Conservation (phyloP, 2,797 vertebrate genomes). For the Gouania willdenowi region DNA sequence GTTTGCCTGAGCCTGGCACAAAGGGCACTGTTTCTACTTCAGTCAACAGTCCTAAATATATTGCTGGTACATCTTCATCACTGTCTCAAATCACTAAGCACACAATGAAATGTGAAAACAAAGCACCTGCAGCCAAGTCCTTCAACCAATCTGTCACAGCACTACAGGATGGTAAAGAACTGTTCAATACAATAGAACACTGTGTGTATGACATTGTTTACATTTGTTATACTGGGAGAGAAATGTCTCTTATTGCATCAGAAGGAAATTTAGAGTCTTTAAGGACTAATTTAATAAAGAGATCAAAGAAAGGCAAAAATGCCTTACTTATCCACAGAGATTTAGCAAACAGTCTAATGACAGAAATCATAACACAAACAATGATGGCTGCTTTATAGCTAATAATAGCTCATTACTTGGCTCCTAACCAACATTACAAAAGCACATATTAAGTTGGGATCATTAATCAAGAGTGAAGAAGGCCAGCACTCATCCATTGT, state of each 20-base stretch:
- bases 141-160: slow-evolving; percentile 1
- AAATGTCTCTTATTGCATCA: slow-evolving; percentile 42
- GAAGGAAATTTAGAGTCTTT: slow-evolving; percentile 35
- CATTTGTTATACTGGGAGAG: slow-evolving; percentile 25
- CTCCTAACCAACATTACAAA: no score
- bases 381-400: slow-evolving; percentile 1
- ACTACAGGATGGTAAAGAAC: slow-evolving; percentile 26
- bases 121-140: slow-evolving; percentile 12
- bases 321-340: background rate
- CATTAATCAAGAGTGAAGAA: slow-evolving; percentile 12
- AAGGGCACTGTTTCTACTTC: slow-evolving; percentile 29
- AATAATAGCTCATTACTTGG: slow-evolving; percentile 7
- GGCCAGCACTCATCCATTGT: slow-evolving; percentile 1
- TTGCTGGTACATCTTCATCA: background rate
- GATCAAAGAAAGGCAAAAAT: background rate
- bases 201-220: slow-evolving; percentile 26
- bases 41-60: slow-evolving; percentile 5
- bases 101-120: background rate
- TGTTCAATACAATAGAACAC: slow-evolving; percentile 19
- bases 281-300: background rate
- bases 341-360: slow-evolving; percentile 1
- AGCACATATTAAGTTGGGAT: slow-evolving; percentile 1
- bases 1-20: slow-evolving; percentile 27
- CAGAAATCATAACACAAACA: slow-evolving; percentile 14
- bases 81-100: background rate